Base-by-base conservation (phyloP, 1,140 invertebrate genomes). In the Drosophila lowei region DNA sequence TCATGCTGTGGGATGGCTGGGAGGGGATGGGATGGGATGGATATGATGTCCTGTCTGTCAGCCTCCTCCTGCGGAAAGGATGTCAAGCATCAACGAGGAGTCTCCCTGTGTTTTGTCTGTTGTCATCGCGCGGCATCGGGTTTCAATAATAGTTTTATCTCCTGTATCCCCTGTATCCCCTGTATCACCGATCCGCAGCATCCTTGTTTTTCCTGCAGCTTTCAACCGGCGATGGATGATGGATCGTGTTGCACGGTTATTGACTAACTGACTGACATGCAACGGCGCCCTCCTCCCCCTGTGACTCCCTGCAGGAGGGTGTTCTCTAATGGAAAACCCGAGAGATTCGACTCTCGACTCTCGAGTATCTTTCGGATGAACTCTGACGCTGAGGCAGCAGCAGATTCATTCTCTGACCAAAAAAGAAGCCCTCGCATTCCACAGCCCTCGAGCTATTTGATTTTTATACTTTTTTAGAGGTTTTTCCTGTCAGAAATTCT, bases 231-330 rank as follows among this genome's bases (percentile, higher is more conserved):
- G 42, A 46, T 56, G 53, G 60, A 79, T 88, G 83, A 86, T 86
- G 79, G 83, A 86, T 86, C 83, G 73, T 72, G 75, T 86, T 88
- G 78, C 83, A 86, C 70, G 71, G 57, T 72, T 79, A 67, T 80
- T 72, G 78, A 80, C 78, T 80, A 72, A 79, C 72, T 75, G 80
- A 60, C 34, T 38, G 34, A 38, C 34, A 38, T 38, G 34, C 23
- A 25, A 5, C 11, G 34, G 11, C 34, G 11, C 34, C 34, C 34
- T 4, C 23, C 23, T 25, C 34, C 60, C 48, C 46, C 64, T 50
- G 56, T 13, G 15, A 3, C 11, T 13, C 34, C 34, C 34, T 38
- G 34, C 41, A 23, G 18, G 72, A 73, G 77, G 81, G 56, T 77
- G 73, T 43, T 38, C 11, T 42, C 15, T 65, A 50, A 65, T 65